Evolutionary conservation across 2,888 invertebrate genomes (phyloP), one percentile per base, ranked within the genome.

Genomic region (Pristionchus japonicus): DNA sequence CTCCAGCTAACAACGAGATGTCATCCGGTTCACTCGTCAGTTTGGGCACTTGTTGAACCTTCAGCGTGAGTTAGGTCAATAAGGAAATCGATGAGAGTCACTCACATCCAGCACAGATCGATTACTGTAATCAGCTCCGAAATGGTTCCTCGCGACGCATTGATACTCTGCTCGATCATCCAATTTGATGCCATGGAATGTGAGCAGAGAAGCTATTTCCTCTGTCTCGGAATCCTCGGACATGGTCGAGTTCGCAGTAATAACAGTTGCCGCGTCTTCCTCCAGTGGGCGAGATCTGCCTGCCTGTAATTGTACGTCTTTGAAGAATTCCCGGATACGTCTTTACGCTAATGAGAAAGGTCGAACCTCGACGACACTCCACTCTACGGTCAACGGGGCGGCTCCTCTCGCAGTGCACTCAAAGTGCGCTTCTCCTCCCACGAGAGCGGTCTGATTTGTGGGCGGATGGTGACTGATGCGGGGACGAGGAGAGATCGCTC

Each of bases 1-100:
- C 90, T 4, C 91, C 92, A 7, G 90, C 90, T 1, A 92, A 83
- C 0, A 92, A 64, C 1, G 90, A 85, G 86, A 91, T 88, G 61
- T 92, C 91, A 37, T 89, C 89, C 20, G 92, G 92, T 23, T 89
- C 90, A 37, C 82, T 86, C 20, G 89, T 86, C 86, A 92, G 89
- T 7, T 87, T 89, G 1, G 92, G 92, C 20, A 90, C 67, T 84
- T 91, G 89, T 49, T 90, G 89, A 20, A 92, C 92, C 89, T 90
- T 27, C n/a, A 90, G 23, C 2, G 37, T 11, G 23, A 4, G 0
- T 31, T 49, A 20, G 40, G 31, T 13, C n/a, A 9, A 17, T 31
- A 82, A 11, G 1, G 37, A 11, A 37, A 43, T 37, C n/a, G n/a
- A n/a, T n/a, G n/a, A n/a, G n/a, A n/a, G n/a, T n/a, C n/a, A n/a